phyloP scores from a whole-genome alignment of 1,140 invertebrate species.

The Zophobas morio region DNA sequence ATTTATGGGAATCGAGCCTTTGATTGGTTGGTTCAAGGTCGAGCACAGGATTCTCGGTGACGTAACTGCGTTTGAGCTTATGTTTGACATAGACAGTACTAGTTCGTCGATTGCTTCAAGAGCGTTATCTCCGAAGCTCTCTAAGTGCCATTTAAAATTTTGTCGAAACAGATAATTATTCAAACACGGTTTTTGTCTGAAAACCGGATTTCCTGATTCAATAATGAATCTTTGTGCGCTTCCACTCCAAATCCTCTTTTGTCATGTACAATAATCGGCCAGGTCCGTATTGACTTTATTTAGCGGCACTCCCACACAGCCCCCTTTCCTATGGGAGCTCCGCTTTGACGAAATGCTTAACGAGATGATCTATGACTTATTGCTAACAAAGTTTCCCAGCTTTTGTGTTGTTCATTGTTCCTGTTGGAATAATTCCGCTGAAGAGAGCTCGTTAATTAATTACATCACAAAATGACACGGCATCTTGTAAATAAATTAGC shows the following conservation, averaged over 20 bases:
- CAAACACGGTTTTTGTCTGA: neutral
- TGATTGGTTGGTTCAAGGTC: too few relatives aligned
- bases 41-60: too few relatives aligned
- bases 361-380: constrained; percentile 41
- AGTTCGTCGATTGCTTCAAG: too few relatives aligned
- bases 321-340: constrained; percentile 16
- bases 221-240: constrained; percentile 20
- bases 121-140: too few relatives aligned
- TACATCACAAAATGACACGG: constrained; percentile 28
- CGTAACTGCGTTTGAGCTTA: too few relatives aligned
- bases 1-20: too few relatives aligned
- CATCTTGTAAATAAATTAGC: constrained; percentile 37
- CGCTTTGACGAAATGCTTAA: constrained; percentile 35
- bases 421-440: constrained; percentile 22
- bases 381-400: constrained; percentile 36
- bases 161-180: neutral
- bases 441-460: constrained; percentile 37
- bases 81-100: too few relatives aligned
- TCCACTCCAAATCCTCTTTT: constrained; percentile 18
- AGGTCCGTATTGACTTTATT: constrained; percentile 33
- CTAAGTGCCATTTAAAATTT: neutral
- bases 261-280: constrained; percentile 26
- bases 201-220: constrained; percentile 10
- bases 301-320: neutral
- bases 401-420: constrained; percentile 37